Conservation (phyloP, 2,797 vertebrate species). For the Sus cebifrons region DNA sequence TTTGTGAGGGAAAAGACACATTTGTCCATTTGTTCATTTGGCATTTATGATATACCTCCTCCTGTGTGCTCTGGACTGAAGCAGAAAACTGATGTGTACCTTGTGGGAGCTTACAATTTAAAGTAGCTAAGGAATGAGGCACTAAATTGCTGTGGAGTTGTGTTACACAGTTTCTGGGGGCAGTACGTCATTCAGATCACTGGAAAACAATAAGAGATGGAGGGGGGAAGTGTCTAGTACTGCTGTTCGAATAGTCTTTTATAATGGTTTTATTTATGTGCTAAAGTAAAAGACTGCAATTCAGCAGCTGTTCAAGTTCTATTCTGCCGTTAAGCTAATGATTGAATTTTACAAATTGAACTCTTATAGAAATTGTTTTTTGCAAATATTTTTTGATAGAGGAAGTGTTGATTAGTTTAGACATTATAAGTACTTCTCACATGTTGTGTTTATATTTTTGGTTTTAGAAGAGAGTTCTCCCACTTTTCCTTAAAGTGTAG, state of each 20-base stretch:
- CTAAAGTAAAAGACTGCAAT: constrained; percentile 19
- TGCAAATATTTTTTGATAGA: constrained; percentile 17
- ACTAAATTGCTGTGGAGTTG: neutral
- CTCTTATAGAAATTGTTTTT: neutral
- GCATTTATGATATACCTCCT: neutral
- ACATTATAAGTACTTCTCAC: constrained; percentile 27
- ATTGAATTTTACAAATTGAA: constrained; percentile 55
- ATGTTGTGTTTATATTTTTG: constrained; percentile 42
- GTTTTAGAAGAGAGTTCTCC: constrained; percentile 54
- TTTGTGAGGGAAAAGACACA: neutral
- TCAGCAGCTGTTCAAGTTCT: neutral
- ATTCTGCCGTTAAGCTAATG: constrained; percentile 56
- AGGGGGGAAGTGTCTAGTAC: constrained; percentile 25
- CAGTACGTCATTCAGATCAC: neutral
- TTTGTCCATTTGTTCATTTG: constrained; percentile 21
- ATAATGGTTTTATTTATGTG: constrained; percentile 30
- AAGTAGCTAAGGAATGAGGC: constrained; percentile 38
- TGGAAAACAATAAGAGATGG: neutral
- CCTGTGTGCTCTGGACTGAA: constrained; percentile 35
- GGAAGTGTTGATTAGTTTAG: neutral
- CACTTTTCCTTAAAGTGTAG: neutral
- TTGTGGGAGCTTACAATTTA: constrained; percentile 9
- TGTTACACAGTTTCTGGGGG: neutral
- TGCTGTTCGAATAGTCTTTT: constrained; percentile 25
- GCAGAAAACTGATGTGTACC: constrained; percentile 3